These are phyloP conservation scores for Eilema griseolum DNA, from an alignment of 2,888 invertebrate genomes.

Conservation along the genomic window DNA sequence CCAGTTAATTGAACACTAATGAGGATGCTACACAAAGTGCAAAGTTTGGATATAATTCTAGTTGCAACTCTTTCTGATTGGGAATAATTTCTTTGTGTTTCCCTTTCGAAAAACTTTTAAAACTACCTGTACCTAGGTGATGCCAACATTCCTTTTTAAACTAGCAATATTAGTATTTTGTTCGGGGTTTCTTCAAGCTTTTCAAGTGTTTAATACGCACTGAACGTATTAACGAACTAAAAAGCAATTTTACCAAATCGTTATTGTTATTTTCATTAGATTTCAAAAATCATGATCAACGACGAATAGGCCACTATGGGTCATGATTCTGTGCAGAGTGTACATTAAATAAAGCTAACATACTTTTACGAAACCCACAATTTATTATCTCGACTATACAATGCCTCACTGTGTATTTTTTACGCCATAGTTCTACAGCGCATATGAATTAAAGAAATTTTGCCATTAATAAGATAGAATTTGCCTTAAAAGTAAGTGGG, in stretches of 20 bases:
- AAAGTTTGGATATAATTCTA: not conserved
- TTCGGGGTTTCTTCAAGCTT: too few relatives aligned
- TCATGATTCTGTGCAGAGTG: not conserved
- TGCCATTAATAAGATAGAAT: not conserved
- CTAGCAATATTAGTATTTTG: too few relatives aligned
- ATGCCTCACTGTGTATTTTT: slow-evolving; percentile 5
- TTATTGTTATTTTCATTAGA: too few relatives aligned
- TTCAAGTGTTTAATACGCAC: too few relatives aligned
- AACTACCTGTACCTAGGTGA: not conserved
- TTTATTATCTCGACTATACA: slow-evolving; percentile 18
- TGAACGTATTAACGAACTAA: too few relatives aligned
- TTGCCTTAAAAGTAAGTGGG: not conserved
- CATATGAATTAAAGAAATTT: not conserved
- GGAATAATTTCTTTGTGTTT: too few relatives aligned
- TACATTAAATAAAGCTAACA: not conserved
- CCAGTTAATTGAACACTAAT: not conserved
- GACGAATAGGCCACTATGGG: too few relatives aligned
- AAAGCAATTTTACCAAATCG: too few relatives aligned
- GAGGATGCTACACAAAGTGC: not conserved
- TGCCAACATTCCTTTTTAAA: not conserved
- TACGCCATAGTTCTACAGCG: slow-evolving; percentile 8
- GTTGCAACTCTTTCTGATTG: not conserved
- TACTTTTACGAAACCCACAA: slow-evolving; percentile 13
- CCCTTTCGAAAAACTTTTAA: too few relatives aligned
- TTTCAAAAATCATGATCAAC: too few relatives aligned